These are phyloP conservation scores for Urocitellus parryii DNA, from an alignment of 2,113 vertebrate species.

Conservation along the genomic window DNA sequence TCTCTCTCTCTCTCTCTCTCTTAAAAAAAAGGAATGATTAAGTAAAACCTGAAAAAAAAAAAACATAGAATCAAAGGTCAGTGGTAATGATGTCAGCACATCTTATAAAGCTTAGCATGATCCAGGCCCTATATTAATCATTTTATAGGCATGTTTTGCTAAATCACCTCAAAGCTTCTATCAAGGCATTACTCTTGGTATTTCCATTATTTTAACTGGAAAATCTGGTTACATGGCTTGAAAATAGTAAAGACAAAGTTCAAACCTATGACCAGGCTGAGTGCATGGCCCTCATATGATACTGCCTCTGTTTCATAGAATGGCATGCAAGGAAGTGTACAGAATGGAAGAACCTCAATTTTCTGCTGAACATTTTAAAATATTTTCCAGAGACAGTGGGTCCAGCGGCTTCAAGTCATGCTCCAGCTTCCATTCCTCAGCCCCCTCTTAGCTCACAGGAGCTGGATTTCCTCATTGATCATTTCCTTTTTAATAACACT, in stretches of 20 bases:
- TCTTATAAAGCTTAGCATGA: background rate
- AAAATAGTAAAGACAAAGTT: background rate
- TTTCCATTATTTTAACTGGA: background rate
- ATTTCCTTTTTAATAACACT: conserved; percentile 77
- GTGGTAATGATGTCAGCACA: background rate
- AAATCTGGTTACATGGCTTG: background rate
- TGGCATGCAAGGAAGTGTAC: background rate
- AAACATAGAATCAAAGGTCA: background rate
- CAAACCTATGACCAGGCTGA: background rate
- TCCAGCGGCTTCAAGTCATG: background rate
- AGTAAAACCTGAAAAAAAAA: background rate
- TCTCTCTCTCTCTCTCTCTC: too few species aligned
- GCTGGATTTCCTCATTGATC: conserved; percentile 78
- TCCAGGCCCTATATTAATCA: background rate
- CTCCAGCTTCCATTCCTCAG: conserved; percentile 33
- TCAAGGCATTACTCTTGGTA: background rate
- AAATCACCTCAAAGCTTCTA: background rate
- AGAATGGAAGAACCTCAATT: background rate
- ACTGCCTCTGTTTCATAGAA: accelerated
- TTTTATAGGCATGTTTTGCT: conserved; percentile 33
- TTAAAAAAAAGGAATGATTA: too few species aligned
- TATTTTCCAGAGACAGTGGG: background rate
- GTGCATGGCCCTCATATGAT: accelerated
- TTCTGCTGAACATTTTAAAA: background rate
- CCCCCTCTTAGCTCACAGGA: conserved; percentile 73